Conservation (phyloP, 2,888 invertebrate species). For the Thereva nobilitata region DNA sequence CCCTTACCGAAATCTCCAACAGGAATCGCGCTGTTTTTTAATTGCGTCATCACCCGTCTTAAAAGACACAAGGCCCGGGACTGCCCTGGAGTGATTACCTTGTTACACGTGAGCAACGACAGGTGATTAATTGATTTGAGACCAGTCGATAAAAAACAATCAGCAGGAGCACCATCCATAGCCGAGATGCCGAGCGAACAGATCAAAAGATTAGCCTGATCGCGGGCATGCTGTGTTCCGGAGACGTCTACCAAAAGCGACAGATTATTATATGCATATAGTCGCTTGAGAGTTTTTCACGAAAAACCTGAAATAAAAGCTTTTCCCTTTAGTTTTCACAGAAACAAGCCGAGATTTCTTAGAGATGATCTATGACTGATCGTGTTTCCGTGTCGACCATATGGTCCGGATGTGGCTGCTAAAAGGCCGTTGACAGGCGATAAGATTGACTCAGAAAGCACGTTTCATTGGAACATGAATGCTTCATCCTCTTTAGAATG, state of each 20-base stretch:
- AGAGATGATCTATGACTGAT: constrained; percentile 11
- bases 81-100: constrained; percentile 12
- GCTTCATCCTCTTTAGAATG: background rate
- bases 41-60: constrained; percentile 28
- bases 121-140: constrained; percentile 31
- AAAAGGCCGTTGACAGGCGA: background rate
- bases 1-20: constrained; percentile 20
- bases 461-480: constrained; percentile 15
- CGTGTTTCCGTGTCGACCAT: constrained; percentile 8
- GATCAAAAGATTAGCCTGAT: constrained; percentile 27
- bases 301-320: constrained; percentile 1
- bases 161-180: constrained; percentile 15
- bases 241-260: constrained; percentile 9
- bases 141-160: constrained; percentile 14
- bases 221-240: constrained; percentile 14
- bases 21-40: constrained; percentile 20
- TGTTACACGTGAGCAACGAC: constrained; percentile 29
- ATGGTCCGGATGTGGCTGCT: background rate
- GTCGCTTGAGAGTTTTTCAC: constrained; percentile 5
- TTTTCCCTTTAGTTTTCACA: background rate
- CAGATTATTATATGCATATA: background rate
- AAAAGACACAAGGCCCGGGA: background rate
- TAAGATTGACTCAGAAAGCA: constrained; percentile 3
- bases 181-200: constrained; percentile 22
- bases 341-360: constrained; percentile 6